These are phyloP conservation scores for Drepana falcataria DNA, from an alignment of 2,888 invertebrate genomes.

Conservation along the genomic window DNA sequence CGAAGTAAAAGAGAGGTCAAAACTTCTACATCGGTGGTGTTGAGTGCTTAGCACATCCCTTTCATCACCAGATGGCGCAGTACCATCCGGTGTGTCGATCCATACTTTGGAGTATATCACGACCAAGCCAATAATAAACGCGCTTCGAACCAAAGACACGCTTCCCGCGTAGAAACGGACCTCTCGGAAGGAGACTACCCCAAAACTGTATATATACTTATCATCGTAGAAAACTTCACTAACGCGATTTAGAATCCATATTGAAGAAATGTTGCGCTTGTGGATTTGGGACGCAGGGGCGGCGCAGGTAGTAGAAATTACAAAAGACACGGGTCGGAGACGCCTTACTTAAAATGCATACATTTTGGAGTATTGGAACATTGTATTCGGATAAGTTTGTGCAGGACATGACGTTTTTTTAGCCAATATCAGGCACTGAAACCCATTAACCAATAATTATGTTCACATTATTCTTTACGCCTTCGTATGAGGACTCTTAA, in stretches of 20 bases:
- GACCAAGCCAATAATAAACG: conserved; percentile 45
- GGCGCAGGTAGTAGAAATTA: conserved; percentile 27
- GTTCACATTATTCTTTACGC: no score
- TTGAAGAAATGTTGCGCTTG: conserved; percentile 36
- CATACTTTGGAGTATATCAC: conserved; percentile 53
- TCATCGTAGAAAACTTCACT: conserved; percentile 33
- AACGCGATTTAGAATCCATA: conserved; percentile 50
- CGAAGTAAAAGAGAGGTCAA: conserved; percentile 59
- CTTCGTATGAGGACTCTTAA: no score
- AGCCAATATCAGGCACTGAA: no score
- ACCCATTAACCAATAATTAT: no score
- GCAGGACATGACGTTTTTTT: no score
- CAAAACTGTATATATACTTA: conserved; percentile 24
- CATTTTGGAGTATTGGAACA: no score
- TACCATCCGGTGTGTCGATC: conserved; percentile 46
- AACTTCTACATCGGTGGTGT: conserved; percentile 64
- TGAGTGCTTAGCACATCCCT: conserved; percentile 64
- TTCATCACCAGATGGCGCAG: conserved; percentile 50
- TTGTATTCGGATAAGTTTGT: no score
- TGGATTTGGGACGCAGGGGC: conserved; percentile 12
- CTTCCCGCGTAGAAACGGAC: conserved; percentile 71
- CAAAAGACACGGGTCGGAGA: background rate
- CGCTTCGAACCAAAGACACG: conserved; percentile 30
- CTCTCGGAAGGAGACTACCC: conserved; percentile 19
- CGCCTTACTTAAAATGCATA: no score